phyloP scores from a whole-genome alignment of 92 coral and sea anemone species.

The Chrysogorgia sp. region DNA sequence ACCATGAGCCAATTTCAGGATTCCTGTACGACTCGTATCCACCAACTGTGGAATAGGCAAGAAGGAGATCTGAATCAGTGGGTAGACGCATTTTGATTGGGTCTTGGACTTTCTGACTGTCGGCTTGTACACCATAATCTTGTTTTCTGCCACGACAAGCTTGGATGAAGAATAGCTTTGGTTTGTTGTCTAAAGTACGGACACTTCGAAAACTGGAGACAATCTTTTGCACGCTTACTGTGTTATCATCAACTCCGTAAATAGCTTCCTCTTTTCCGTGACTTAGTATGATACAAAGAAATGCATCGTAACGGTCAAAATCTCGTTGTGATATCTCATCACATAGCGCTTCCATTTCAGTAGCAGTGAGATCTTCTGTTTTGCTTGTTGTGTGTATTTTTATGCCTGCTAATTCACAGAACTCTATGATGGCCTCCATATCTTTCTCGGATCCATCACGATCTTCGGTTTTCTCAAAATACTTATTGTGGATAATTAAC shows the following conservation, averaged over 20 bases:
- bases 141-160: constrained; percentile 78
- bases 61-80: constrained; percentile 79
- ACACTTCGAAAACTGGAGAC: constrained; percentile 68
- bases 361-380: constrained; percentile 45
- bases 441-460: constrained; percentile 78
- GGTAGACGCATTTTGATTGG: constrained; percentile 64
- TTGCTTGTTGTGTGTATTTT: neutral
- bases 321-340: constrained; percentile 69
- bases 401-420: constrained; percentile 70
- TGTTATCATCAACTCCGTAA: constrained; percentile 70
- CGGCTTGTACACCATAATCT: constrained; percentile 70
- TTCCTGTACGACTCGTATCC: constrained; percentile 77
- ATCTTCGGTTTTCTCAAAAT: neutral
- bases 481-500: constrained; percentile 68
- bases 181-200: constrained; percentile 74
- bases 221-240: constrained; percentile 73
- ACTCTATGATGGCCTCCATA: constrained; percentile 50
- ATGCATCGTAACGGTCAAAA: constrained; percentile 75
- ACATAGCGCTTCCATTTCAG: constrained; percentile 59
- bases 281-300: constrained; percentile 83
- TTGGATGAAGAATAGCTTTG: constrained; percentile 84
- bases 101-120: constrained; percentile 63
- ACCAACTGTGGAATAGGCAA: constrained; percentile 81
- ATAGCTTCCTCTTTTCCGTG: constrained; percentile 79
- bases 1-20: constrained; percentile 78